Evolutionary conservation across 1,140 invertebrate genomes (phyloP).

Genomic region (Drosophila athabasca): DNA sequence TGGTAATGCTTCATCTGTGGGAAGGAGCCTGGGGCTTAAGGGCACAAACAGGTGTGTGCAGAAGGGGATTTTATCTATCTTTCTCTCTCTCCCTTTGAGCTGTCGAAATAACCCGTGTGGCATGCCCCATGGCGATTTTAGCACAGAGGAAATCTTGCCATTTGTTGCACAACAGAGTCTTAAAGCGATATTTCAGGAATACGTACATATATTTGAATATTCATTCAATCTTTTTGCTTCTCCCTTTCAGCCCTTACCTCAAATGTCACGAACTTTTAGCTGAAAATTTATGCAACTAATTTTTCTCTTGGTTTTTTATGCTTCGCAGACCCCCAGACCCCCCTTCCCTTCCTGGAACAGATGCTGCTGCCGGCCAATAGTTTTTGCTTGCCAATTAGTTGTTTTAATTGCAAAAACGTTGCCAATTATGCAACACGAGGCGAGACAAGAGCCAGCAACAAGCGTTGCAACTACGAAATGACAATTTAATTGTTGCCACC

Average conservation of each 20-base stretch:
- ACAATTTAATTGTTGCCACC: slow-evolving; percentile 63
- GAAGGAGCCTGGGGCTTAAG: slow-evolving; percentile 15
- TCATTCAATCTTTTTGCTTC: too few relatives aligned
- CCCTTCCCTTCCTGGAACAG: slow-evolving; percentile 12
- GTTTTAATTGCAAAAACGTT: slow-evolving; percentile 71
- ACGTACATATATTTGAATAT: too few relatives aligned
- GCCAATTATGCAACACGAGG: slow-evolving; percentile 67
- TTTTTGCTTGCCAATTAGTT: slow-evolving; percentile 78
- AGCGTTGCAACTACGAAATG: slow-evolving; percentile 52
- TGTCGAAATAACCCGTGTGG: too few relatives aligned
- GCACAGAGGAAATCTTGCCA: too few relatives aligned
- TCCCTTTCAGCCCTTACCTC: not conserved
- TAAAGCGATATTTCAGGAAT: too few relatives aligned
- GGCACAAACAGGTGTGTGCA: too few relatives aligned
- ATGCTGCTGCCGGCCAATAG: slow-evolving; percentile 62
- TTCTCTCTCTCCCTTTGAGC: too few relatives aligned
- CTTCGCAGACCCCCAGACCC: not conserved
- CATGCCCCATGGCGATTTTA: too few relatives aligned
- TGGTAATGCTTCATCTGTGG: slow-evolving; percentile 12
- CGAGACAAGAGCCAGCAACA: slow-evolving; percentile 50
- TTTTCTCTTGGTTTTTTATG: slow-evolving; percentile 58
- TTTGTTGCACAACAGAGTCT: too few relatives aligned
- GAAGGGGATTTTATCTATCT: too few relatives aligned
- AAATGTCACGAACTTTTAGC: slow-evolving; percentile 37
- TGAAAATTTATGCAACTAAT: slow-evolving; percentile 73